Percentiles rank a stretch among this genome's conserved stretches.
Evolutionary conservation across 2,888 invertebrate species (phyloP).

Genomic region (Serripes groenlandicus): DNA sequence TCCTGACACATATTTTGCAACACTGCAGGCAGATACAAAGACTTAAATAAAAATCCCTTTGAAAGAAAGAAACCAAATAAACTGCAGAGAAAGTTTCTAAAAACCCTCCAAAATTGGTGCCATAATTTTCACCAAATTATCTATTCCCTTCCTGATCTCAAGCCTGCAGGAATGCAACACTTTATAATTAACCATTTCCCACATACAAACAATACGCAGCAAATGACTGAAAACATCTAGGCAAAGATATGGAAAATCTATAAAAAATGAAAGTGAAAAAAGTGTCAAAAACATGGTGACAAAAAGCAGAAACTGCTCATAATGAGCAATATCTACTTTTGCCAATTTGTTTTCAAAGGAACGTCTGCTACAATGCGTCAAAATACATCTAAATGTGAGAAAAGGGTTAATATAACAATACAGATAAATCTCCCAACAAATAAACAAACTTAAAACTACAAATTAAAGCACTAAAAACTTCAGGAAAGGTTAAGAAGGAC

Average conservation of each 20-base stretch:
- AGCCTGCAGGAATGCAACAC: conserved; percentile 3
- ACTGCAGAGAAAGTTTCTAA: background rate
- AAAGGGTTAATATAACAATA: background rate
- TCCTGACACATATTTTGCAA: too few species aligned
- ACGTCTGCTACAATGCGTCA: background rate
- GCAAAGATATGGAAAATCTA: background rate
- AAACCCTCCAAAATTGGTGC: background rate
- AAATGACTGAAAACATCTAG: background rate
- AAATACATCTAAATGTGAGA: too few species aligned
- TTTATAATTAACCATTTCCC: conserved; percentile 8
- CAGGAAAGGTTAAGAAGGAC: background rate
- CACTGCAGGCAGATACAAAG: too few species aligned
- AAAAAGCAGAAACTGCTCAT: background rate
- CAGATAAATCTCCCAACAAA: background rate
- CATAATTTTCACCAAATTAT: conserved; percentile 6
- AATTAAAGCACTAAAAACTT: background rate
- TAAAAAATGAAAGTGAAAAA: background rate
- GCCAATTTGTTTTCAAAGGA: background rate
- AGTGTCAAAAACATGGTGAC: background rate
- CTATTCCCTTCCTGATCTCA: conserved; percentile 1
- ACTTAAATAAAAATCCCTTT: too few species aligned
- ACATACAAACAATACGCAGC: background rate
- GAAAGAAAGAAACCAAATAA: too few species aligned
- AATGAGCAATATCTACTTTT: background rate
- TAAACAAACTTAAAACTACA: background rate